A percentile compares a stretch with the other conserved stretches of the same genome.
Evolutionary conservation across 2,888 invertebrate species (phyloP).

Genomic region (Eurytoma californica): DNA sequence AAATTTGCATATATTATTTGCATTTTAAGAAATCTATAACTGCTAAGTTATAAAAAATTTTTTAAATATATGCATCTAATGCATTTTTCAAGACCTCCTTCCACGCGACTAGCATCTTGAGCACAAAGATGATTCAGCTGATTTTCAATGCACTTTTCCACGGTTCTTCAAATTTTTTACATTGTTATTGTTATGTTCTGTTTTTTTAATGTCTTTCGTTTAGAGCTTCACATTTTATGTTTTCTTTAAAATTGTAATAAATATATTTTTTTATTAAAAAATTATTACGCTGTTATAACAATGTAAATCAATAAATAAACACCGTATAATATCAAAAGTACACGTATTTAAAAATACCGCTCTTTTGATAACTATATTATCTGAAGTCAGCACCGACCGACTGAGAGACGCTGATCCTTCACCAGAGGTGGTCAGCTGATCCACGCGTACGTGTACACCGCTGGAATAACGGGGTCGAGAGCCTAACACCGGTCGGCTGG

Average conservation of each 20-base stretch:
- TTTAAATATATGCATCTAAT: conserved; percentile 12
- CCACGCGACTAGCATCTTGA: neutral
- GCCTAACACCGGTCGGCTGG: conserved; percentile 33
- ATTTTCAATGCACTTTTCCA: neutral
- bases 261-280: neutral
- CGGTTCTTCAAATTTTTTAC: neutral
- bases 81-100: conserved; percentile 19
- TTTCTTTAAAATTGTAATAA: neutral
- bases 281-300: no score
- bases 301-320: no score
- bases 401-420: neutral
- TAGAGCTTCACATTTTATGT: neutral
- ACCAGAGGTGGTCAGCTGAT: conserved; percentile 25
- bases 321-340: no score
- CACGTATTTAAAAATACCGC: neutral
- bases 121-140: neutral
- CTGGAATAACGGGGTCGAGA: conserved; percentile 9
- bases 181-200: neutral
- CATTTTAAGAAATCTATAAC: neutral
- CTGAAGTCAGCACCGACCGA: no score
- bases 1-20: no score
- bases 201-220: neutral
- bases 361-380: no score
- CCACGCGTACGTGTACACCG: neutral
- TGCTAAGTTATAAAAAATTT: neutral